Evolutionary conservation across 1,140 invertebrate species (phyloP).

Genomic region (Drosophila nigrodunni): DNA sequence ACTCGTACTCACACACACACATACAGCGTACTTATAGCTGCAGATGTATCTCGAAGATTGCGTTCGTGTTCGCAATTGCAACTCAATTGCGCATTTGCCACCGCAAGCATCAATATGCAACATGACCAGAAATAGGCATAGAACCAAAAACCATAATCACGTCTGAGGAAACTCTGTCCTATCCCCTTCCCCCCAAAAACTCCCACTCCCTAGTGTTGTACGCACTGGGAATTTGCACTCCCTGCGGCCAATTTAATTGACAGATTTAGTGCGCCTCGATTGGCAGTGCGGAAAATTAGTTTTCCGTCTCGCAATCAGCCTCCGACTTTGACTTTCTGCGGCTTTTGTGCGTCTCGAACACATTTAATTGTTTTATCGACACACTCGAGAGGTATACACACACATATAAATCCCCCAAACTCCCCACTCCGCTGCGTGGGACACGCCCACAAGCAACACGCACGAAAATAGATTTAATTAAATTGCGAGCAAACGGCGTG

Average conservation of each 20-base stretch:
- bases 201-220: slow-evolving; percentile 10
- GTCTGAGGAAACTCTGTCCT: slow-evolving; percentile 54
- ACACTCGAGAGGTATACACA: slow-evolving; percentile 47
- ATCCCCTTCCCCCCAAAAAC: background rate
- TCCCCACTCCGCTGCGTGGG: slow-evolving; percentile 25
- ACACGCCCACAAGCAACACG: slow-evolving; percentile 75
- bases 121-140: slow-evolving; percentile 56
- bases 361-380: slow-evolving; percentile 82
- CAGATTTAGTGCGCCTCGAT: slow-evolving; percentile 80
- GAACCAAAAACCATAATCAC: slow-evolving; percentile 63
- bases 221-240: slow-evolving; percentile 54
- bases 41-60: slow-evolving; percentile 69
- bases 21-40: slow-evolving; percentile 15
- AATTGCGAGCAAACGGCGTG: slow-evolving; percentile 77
- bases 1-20: slow-evolving; percentile 9
- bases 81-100: slow-evolving; percentile 82
- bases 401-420: slow-evolving; percentile 3
- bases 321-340: slow-evolving; percentile 61
- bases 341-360: slow-evolving; percentile 54
- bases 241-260: slow-evolving; percentile 83
- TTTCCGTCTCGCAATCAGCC: slow-evolving; percentile 75
- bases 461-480: slow-evolving; percentile 82
- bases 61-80: slow-evolving; percentile 78
- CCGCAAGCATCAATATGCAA: slow-evolving; percentile 78
- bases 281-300: slow-evolving; percentile 83